These are phyloP conservation scores for Clarias pachynema DNA, from an alignment of 2,797 vertebrate genomes.

Conservation along the genomic window DNA sequence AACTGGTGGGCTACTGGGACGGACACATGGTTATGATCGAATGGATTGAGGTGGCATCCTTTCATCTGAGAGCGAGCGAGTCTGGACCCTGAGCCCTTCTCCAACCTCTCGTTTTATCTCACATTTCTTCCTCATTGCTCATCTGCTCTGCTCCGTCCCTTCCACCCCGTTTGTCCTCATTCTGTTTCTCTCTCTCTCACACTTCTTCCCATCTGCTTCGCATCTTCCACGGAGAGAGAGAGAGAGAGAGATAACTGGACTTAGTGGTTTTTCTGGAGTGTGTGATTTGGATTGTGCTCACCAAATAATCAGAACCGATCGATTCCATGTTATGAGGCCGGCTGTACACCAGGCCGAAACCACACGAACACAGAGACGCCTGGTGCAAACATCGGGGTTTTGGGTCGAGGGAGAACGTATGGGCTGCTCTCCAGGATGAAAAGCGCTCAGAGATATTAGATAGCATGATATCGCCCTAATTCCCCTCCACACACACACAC, in stretches of 20 bases:
- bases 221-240: slow-evolving; percentile 56
- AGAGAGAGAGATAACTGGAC: slow-evolving; percentile 32
- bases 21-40: slow-evolving; percentile 96
- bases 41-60: slow-evolving; percentile 75
- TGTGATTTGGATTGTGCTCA: slow-evolving; percentile 29
- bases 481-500: slow-evolving; percentile 30
- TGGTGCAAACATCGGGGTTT: slow-evolving; percentile 37
- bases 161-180: slow-evolving; percentile 4
- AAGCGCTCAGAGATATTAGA: slow-evolving; percentile 74
- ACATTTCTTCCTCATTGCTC: slow-evolving; percentile 35
- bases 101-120: slow-evolving; percentile 63
- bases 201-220: slow-evolving; percentile 70
- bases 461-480: slow-evolving; percentile 50
- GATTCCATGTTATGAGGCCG: slow-evolving; percentile 30
- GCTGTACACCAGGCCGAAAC: neutral
- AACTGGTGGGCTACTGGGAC: slow-evolving; percentile 57
- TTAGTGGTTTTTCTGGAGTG: slow-evolving; percentile 40
- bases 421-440: slow-evolving; percentile 73
- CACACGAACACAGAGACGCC: slow-evolving; percentile 31
- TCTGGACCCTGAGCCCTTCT: slow-evolving; percentile 75
- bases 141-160: slow-evolving; percentile 28
- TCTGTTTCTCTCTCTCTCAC: slow-evolving; percentile 49
- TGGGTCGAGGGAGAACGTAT: slow-evolving; percentile 35
- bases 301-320: slow-evolving; percentile 29
- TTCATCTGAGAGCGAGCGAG: slow-evolving; percentile 85